Evolutionary conservation across 2,797 vertebrate genomes (phyloP).

Genomic region (Nasua narica): DNA sequence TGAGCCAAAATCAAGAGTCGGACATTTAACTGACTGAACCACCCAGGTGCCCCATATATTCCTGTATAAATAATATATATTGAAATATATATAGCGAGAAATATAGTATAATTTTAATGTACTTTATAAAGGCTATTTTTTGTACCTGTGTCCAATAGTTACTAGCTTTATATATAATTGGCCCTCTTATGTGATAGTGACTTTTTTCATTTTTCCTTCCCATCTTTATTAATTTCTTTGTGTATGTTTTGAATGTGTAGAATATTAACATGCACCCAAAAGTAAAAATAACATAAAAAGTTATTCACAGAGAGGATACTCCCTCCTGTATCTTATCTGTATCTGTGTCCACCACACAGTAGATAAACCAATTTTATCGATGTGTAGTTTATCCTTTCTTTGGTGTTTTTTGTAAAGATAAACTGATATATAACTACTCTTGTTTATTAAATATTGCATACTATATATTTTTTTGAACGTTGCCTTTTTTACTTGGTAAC

Average conservation of each 20-base stretch:
- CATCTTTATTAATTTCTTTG: background rate
- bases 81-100: background rate
- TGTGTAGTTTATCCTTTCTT: background rate
- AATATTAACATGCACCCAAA: background rate
- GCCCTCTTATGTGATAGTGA: background rate
- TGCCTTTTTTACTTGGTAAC: background rate
- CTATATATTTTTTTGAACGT: background rate
- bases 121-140: background rate
- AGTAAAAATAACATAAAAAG: background rate
- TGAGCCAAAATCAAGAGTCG: background rate
- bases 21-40: background rate
- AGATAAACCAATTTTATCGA: background rate
- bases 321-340: background rate
- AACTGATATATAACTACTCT: background rate
- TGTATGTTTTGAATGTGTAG: background rate
- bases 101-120: background rate
- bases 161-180: background rate
- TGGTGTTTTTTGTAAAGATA: background rate
- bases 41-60: background rate
- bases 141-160: background rate
- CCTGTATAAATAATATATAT: background rate
- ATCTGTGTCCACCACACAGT: background rate
- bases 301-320: background rate
- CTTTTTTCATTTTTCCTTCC: background rate
- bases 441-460: background rate